Evolutionary conservation across 2,113 vertebrate species (phyloP), one percentile per base, ranked within the genome.

Genomic region (Coryphaenoides rupestris): DNA sequence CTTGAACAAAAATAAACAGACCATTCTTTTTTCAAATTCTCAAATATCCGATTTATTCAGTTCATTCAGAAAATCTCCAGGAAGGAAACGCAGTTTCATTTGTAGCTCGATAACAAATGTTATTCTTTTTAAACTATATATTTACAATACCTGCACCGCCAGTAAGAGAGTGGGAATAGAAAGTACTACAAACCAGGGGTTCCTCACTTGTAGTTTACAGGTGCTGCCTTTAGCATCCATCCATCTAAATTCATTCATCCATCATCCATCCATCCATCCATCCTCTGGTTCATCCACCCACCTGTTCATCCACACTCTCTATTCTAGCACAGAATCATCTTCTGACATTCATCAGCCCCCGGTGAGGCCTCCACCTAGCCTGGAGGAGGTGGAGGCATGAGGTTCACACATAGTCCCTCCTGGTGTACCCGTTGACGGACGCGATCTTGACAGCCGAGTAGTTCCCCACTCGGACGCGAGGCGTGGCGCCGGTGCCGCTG

Each of bases 351-450:
- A 40, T 40, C 28, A 33, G 5, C 3, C 28, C 28, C 28, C 28
- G 10, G 28, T 33, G 28, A 33, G 1, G 28, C 28, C 28, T 33
- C 10, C 28, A 33, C 28, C 33, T 40, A n/a, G 33, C 33, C 2
- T 40, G 33, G 33, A 40, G 10, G 33, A 9, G 4, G 33, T 7
- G 33, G 4, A 12, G 33, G 33, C 9, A 2, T 55, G 21, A 56
- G 3, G n/a, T 55, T 91, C 80, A 92, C 45, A 92, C 90, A 45
- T 92, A 92, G 84, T 92, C 90, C 76, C 74, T 88, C 46, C 74
- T 84, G 59, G 82, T 79, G 55, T 89, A 83, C 58, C 85, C 85
- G 6, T 77, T 88, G 21, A 65, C 69, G 24, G 87, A 72, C 58
- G 75, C 26, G 28, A 75, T 65, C 73, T 90, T 89, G 60, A 87